Percentiles rank a stretch among this genome's conserved stretches.
Conservation (phyloP, 2,113 vertebrate genomes). For the Ammospiza nelsoni region DNA sequence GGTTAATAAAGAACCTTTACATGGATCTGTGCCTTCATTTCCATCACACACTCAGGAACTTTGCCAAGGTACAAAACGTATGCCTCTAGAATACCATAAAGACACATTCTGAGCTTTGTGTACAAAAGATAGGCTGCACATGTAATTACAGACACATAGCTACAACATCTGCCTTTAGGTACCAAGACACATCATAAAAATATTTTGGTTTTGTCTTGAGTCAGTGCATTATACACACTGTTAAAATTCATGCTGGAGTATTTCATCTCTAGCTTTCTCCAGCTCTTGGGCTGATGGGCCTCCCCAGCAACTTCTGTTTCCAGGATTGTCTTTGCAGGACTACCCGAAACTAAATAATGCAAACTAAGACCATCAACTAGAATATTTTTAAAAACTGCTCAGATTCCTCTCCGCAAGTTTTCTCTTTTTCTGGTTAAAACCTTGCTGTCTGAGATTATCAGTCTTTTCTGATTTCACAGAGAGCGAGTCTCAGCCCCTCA, state of each 20-base stretch:
- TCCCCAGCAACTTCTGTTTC: not conserved
- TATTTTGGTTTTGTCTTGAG: not conserved
- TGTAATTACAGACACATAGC: accelerated
- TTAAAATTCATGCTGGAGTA: not conserved
- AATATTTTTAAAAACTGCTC: not conserved
- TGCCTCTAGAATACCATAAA: not conserved
- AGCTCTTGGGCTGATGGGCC: not conserved
- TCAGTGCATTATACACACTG: not conserved
- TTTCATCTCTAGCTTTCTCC: not conserved
- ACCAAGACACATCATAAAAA: not conserved
- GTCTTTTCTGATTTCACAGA: not conserved
- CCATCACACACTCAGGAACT: not conserved
- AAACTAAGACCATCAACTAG: not conserved
- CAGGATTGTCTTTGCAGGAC: not conserved
- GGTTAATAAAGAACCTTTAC: not conserved
- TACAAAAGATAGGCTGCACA: not conserved
- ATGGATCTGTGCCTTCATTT: not conserved
- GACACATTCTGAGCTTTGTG: not conserved
- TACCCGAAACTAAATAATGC: not conserved
- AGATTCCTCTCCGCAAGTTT: not conserved
- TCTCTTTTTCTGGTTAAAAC: not conserved
- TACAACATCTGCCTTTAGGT: not conserved
- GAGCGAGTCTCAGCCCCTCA: too few species aligned
- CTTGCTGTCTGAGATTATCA: not conserved
- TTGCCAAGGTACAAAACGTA: not conserved